Evolutionary conservation across 1,140 invertebrate genomes (phyloP), one percentile per base, ranked within the genome.

Genomic region (Leptinotarsa undecemlineata): DNA sequence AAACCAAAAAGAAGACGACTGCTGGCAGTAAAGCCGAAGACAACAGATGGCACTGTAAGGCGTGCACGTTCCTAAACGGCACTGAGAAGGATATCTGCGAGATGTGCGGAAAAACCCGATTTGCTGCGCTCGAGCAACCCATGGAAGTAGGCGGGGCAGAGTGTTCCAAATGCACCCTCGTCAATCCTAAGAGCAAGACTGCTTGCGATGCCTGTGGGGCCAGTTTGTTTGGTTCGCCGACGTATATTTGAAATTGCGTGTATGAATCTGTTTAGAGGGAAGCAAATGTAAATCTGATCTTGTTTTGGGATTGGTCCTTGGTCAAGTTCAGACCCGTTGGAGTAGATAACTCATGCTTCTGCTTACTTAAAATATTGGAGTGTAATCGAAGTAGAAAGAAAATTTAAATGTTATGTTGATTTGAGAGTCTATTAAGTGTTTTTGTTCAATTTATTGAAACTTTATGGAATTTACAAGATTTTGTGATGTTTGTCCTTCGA

Each of bases 151-250:
- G 93, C 0, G 93, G 93, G 0, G 88, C 91, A 48, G 90, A 94
- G 81, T 95, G 93, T 81, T 90, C 90, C 2, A 86, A 90, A 47
- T 95, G 93, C 83, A 95, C 93, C n/a, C 84, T 93, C 15, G 91
- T 94, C n/a, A 95, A 95, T 84, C 88, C 90, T 21, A 90, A 90
- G 83, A 89, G 90, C 70, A 90, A 89, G 5, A 86, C 85, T 33
- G 82, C 81, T 6, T 94, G 93, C 82, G 90, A 90, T 71, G 93
- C 90, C 21, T 95, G 93, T 86, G 87, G 87, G 17, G 85, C 86
- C 21, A 90, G 89, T 83, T 86, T 94, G 23, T 88, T 92, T 84
- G 90, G 93, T 86, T 94, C 92, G 72, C 92, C 93, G 51, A 94
- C 92, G 21, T 79, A 79, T 68, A 79, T 79, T 74, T 79, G 51